Evolutionary conservation across 2,888 invertebrate species (phyloP), one percentile per base, ranked within the genome.

Genomic region (Orgyia antiqua): DNA sequence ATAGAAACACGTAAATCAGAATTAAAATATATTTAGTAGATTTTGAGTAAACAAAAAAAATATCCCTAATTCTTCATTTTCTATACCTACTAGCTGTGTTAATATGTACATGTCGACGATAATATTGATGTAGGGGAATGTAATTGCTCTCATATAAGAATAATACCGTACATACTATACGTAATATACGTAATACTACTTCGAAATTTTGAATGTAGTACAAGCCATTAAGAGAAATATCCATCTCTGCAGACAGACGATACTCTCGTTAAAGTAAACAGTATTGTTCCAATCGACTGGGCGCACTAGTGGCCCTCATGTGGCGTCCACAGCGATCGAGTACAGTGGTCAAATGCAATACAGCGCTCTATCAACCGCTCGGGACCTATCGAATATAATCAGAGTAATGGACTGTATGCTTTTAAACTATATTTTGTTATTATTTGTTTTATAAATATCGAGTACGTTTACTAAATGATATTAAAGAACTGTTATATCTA

Each of bases 261-360:
- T 23, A 35, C 18, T 48, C 20, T 10, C 31, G 25, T 24, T 30
- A 32, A 38, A 25, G 32, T 38, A 40, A 47, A 39, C 27, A 36
- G 30, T 39, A 39, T 45, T 38, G 39, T 41, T 44, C 24, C 36
- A 20, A 30, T 8, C 10, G 36, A 25, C n/a, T 28, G 36, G 23
- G 13, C 31, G 31, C 27, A 10, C 19, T 7, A 32, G 34, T 31
- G 36, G 13, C 17, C 13, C 11, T 26, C 4, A 12, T 35, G 24
- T 13, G 29, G 10, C 24, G 29, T 15, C 31, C 27, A 27, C 27
- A 34, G 31, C 31, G 39, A 29, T 10, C 19, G 27, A 34, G 31
- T 20, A 13, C 23, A 11, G 11, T 24, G 36, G 33, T 43, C 47
- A 45, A 42, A 44, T 21, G 27, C 20, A 28, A 25, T 18, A 24